Evolutionary conservation across 2,888 invertebrate species (phyloP), one percentile per base, ranked within the genome.

Genomic region (Epinotia nisella): DNA sequence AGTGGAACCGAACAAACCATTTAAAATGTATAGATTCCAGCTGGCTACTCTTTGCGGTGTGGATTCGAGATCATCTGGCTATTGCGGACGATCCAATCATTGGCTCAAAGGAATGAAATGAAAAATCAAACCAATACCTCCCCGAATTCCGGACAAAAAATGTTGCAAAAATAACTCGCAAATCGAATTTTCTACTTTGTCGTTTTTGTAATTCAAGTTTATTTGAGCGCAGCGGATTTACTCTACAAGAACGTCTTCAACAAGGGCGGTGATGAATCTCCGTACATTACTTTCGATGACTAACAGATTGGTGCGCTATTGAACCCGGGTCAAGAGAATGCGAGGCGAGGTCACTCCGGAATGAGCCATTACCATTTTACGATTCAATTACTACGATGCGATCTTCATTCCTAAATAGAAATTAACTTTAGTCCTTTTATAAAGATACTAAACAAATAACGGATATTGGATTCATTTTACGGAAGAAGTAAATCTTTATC

Each of bases 381-480:
- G 72, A 72, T 67, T 72, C 72, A 72, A 72, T 72, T 72, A 72
- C 72, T 67, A 15, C 55, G 71, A 72, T 72, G 67, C 67, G 72
- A 72, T 67, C 61, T 72, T 67, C 56, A 51, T 68, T 67, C 39
- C 61, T 72, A 61, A 72, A 61, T 72, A 67, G 67, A 67, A 67
- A 72, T 67, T 67, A 72, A 72, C 55, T 62, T 67, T 61, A 56
- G 61, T 67, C 45, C 41, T 41, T 61, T 69, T 53, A 71, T 21
- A 55, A 39, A 21, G 61, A 72, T 56, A 61, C 45, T 67, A 56
- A 67, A 39, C 35, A 53, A 49, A 66, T 19, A n/a, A 15, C 29
- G 39, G 49, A 64, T 49, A 56, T 70, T 35, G 49, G 53, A 64
- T 70, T 21, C 29, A 49, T 64, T 39, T 70, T 58, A 70, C 49